Conservation (phyloP, 2,797 vertebrate species). For the Cryptoblepharus egeriae region DNA sequence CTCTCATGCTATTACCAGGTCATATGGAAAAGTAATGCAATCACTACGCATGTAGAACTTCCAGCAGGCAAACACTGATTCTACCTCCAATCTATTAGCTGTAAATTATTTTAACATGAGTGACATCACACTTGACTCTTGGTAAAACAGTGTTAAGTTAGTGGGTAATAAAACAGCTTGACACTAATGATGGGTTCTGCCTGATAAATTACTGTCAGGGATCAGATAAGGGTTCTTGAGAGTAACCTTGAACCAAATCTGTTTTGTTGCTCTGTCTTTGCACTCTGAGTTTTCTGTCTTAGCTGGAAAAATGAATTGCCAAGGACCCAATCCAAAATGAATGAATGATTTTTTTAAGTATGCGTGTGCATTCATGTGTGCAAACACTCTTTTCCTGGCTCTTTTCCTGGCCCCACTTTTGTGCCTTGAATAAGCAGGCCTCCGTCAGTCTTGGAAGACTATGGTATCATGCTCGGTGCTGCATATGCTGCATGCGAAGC, state of each 20-base stretch:
- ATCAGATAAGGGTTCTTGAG: slow-evolving; percentile 75
- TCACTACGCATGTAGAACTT: slow-evolving; percentile 35
- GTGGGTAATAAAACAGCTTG: slow-evolving; percentile 76
- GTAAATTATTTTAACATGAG: slow-evolving; percentile 73
- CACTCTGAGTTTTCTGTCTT: slow-evolving; percentile 42
- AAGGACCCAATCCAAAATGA: slow-evolving; percentile 33
- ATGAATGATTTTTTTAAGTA: rapidly evolving
- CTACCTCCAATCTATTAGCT: slow-evolving; percentile 61
- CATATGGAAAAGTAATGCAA: slow-evolving; percentile 37
- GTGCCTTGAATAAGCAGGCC: too few relatives aligned
- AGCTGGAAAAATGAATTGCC: slow-evolving; percentile 48
- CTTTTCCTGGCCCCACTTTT: background rate
- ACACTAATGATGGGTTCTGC: slow-evolving; percentile 73
- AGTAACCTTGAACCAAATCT: slow-evolving; percentile 72
- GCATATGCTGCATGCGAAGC: too few relatives aligned
- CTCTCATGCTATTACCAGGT: slow-evolving; percentile 21
- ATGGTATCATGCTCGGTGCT: too few relatives aligned
- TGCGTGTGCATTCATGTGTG: too few relatives aligned
- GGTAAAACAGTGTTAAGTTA: slow-evolving; percentile 76
- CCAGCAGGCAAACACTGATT: slow-evolving; percentile 40
- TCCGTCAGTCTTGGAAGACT: too few relatives aligned
- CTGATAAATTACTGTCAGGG: slow-evolving; percentile 78
- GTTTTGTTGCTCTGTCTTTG: slow-evolving; percentile 63
- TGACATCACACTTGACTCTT: slow-evolving; percentile 76
- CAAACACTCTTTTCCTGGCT: too few relatives aligned